Base-by-base conservation (phyloP, 92 coral and sea anemone genomes). In the Hydrozoanthus gracilis region DNA sequence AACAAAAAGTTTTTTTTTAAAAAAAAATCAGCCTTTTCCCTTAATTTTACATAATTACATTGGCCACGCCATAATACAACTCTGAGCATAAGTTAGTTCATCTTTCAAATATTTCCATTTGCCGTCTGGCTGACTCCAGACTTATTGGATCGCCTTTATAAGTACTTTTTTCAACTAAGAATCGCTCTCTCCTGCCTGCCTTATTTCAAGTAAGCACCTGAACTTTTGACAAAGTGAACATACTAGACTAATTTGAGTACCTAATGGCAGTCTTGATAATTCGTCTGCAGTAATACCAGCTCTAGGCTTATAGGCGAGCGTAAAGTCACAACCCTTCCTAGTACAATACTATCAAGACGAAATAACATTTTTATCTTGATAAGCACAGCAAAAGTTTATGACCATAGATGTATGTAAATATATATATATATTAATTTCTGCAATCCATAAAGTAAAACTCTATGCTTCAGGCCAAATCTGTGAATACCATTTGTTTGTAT, bases 381-480 rank as follows among this genome's bases (percentile, higher is more conserved):
- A 66, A 87, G 51, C 66, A 6, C 50, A 87, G 39, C 86, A 87
- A 61, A 9, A 86, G 89, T 71, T 68, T 78, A 45, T 87, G 78
- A 10, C 86, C 86, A 39, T 87, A 87, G 69, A 78, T 79, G 54
- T 87, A 87, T 9, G 90, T 54, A 70, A 78, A 86, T 85, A 87
- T 87, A 27, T 27, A n/a, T n/a, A n/a, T n/a, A n/a, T n/a, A 27
- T 27, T 0, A 27, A 27, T 85, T 78, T 87, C 62, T 87, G 89
- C 18, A 87, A 27, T 50, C 90, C 90, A 67, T 14, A 87, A 1
- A 77, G 79, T 16, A 87, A 86, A 49, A 78, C 86, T 20, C 78
- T 48, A 27, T 10, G 80, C 86, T 61, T 87, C 79, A 17, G 86
- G 90, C 79, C 79, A 86, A 20, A 87, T 87, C 50, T 87, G 86